Evolutionary conservation across 2,888 invertebrate species (phyloP), one percentile per base, ranked within the genome.

Genomic region (Priocnemis perturbator): DNA sequence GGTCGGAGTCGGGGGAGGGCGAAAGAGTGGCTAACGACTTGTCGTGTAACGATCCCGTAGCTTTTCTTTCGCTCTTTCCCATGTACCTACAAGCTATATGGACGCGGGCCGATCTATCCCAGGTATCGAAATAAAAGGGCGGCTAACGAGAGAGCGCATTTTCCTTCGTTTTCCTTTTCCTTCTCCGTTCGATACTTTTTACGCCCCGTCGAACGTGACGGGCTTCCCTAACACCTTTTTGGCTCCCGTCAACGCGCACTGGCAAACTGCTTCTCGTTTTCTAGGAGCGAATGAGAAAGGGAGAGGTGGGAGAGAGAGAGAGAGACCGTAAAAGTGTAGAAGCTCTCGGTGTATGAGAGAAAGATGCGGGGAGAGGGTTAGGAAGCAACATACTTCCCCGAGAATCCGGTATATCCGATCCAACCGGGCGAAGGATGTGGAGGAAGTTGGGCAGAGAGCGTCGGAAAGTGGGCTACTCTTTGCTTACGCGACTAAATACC

Each of bases 101-200:
- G 14, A 19, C 17, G 68, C 60, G 55, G 63, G 47, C 69, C 78
- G 73, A 75, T 72, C 78, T 74, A 78, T 75, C 77, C 72, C 74
- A 74, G 64, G 76, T 68, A 79, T 78, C 78, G 78, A 77, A 79
- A 79, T 79, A 79, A 78, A 78, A 75, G 75, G 67, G 58, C 77
- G 61, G 69, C 77, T 79, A 79, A 79, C 75, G 79, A 79, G 79
- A 20, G 66, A 67, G 62, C 64, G 59, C 72, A 68, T 75, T 71
- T 79, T 67, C 75, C 72, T 64, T 60, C 71, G 64, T 68, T 77
- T 77, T 76, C 71, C 69, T 78, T 71, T 72, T 67, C 23, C 66
- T 72, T 63, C 66, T 63, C 53, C 64, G 68, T 69, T 60, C 60
- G 65, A 69, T 73, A 69, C 76, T 76, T 79, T 79, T 79, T 76